Evolutionary conservation across 2,888 invertebrate species (phyloP).

Genomic region (Andrena praecox): DNA sequence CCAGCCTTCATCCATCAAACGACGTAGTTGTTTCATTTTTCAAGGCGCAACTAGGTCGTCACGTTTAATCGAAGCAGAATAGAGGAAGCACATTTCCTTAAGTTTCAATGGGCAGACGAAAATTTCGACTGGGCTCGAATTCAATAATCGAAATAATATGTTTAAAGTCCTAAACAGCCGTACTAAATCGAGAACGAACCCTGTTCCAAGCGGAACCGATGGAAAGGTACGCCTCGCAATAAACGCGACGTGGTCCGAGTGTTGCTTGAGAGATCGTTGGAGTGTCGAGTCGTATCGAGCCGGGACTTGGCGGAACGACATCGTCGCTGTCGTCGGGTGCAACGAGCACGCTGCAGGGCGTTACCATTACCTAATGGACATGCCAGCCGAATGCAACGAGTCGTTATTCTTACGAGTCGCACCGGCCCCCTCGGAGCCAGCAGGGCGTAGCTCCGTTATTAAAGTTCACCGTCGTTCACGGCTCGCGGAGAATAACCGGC

Average conservation of each 20-base stretch:
- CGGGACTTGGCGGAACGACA: conserved; percentile 23
- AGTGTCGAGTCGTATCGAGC: conserved; percentile 10
- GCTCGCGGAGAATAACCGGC: conserved; percentile 38
- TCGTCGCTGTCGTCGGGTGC: conserved; percentile 11
- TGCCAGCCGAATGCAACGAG: conserved; percentile 62
- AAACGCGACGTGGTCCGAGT: background rate
- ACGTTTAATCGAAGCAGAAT: too few relatives aligned
- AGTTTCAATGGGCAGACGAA: too few relatives aligned
- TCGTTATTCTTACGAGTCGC: conserved; percentile 66
- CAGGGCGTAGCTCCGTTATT: conserved; percentile 62
- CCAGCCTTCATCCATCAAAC: too few relatives aligned
- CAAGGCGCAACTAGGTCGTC: too few relatives aligned
- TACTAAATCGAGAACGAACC: conserved; percentile 12
- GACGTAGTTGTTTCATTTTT: too few relatives aligned
- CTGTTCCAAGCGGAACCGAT: background rate
- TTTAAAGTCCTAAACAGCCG: background rate
- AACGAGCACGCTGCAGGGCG: conserved; percentile 43
- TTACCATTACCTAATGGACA: conserved; percentile 69
- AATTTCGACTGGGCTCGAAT: background rate
- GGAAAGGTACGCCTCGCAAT: conserved; percentile 1
- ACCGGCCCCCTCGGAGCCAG: conserved; percentile 39
- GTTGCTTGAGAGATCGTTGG: conserved; percentile 24
- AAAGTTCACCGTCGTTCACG: conserved; percentile 56
- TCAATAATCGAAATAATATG: background rate
- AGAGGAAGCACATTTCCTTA: too few relatives aligned